Evolutionary conservation across 2,888 invertebrate species (phyloP).

Genomic region (Parnassius smintheus): DNA sequence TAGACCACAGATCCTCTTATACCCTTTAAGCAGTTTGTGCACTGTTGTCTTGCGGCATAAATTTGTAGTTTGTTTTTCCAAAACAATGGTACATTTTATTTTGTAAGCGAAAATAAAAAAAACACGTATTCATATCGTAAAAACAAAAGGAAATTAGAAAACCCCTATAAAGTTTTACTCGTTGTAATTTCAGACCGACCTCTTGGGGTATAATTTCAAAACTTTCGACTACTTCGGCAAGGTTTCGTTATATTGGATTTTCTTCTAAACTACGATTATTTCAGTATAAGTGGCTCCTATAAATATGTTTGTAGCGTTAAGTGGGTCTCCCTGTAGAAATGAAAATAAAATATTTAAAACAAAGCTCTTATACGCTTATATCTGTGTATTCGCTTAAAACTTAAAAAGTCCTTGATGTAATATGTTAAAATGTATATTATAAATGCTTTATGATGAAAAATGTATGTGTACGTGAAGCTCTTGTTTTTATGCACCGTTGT

Average conservation of each 20-base stretch:
- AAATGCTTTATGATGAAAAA: too few relatives aligned
- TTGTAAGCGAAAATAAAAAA: too few relatives aligned
- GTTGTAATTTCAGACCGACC: conserved; percentile 10
- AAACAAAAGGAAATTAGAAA: conserved; percentile 4
- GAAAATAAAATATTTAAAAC: too few relatives aligned
- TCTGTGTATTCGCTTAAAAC: too few relatives aligned
- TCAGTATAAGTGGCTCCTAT: background rate
- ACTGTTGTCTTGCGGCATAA: background rate
- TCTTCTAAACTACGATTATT: conserved; percentile 12
- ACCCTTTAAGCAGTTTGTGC: background rate
- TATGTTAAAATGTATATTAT: too few relatives aligned
- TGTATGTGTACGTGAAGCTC: too few relatives aligned
- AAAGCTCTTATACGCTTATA: too few relatives aligned
- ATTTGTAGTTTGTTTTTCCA: background rate
- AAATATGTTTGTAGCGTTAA: background rate
- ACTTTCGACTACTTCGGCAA: conserved; percentile 6
- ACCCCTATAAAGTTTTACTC: conserved; percentile 12
- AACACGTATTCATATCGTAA: background rate
- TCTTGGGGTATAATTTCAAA: conserved; percentile 12
- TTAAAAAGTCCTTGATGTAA: too few relatives aligned
- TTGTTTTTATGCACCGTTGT: too few relatives aligned
- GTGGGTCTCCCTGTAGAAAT: background rate
- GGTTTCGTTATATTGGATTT: conserved; percentile 15
- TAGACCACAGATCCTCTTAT: too few relatives aligned
- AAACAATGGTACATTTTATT: background rate